A percentile compares a stretch with the other conserved stretches of the same genome.
Conservation (phyloP, 2,113 vertebrate species). For the Pelmatolapia mariae region DNA sequence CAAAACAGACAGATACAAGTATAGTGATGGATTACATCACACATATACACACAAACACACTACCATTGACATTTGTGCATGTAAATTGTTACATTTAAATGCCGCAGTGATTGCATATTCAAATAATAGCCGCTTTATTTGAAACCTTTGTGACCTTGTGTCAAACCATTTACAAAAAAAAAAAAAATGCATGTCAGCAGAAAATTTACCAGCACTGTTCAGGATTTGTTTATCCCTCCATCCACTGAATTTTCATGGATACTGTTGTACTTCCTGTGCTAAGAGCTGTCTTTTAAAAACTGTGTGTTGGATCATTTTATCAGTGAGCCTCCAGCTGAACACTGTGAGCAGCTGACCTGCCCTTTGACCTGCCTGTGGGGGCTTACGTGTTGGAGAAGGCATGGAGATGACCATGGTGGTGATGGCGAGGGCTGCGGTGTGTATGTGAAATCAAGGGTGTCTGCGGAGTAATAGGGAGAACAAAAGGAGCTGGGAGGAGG, state of each 20-base stretch:
- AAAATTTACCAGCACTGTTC: not conserved
- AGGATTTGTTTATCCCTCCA: not conserved
- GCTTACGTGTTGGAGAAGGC: not conserved
- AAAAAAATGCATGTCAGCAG: not conserved
- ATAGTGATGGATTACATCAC: conserved; percentile 63
- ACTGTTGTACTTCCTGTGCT: not conserved
- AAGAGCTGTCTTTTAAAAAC: not conserved
- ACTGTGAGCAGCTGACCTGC: conserved; percentile 22
- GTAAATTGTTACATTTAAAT: not conserved
- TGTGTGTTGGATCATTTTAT: not conserved
- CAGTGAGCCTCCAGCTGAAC: conserved; percentile 37
- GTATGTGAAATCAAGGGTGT: conserved; percentile 17
- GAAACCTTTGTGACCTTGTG: not conserved
- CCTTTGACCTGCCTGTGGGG: conserved; percentile 22
- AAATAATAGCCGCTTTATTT: not conserved
- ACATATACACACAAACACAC: conserved; percentile 53
- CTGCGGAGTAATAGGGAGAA: conserved; percentile 4
- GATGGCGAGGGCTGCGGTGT: conserved; percentile 11
- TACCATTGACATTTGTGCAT: conserved; percentile 26
- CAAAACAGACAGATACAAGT: conserved; percentile 40
- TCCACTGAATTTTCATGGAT: not conserved
- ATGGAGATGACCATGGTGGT: conserved; percentile 42
- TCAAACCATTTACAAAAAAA: not conserved
- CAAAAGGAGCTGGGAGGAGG: not conserved
- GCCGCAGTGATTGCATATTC: not conserved